phyloP scores from a whole-genome alignment of 2,888 invertebrate genomes.

The Coenonympha glycerion region DNA sequence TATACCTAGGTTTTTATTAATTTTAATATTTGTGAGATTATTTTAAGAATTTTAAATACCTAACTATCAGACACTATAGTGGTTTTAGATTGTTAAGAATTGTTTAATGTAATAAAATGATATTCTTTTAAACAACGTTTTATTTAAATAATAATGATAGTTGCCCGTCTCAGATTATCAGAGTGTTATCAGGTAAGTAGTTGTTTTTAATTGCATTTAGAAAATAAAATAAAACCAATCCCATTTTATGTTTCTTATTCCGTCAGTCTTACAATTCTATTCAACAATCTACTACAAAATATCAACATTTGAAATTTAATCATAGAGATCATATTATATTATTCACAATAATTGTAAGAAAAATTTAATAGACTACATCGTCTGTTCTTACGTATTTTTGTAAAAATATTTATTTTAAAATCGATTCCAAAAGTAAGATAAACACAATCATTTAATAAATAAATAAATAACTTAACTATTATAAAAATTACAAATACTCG shows the following conservation, averaged over 20 bases:
- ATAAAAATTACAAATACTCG: too few species aligned
- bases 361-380: too few species aligned
- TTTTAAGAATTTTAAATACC: background rate
- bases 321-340: background rate
- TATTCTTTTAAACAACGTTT: too few species aligned
- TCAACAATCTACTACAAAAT: constrained; percentile 62
- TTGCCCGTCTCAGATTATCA: too few species aligned
- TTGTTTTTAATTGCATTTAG: too few species aligned
- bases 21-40: background rate
- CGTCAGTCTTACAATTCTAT: constrained; percentile 70
- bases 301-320: constrained; percentile 40
- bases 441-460: background rate
- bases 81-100: constrained; percentile 15
- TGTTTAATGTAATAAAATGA: constrained; percentile 11
- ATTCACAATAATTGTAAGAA: too few species aligned
- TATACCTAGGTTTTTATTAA: constrained; percentile 15
- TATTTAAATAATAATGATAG: background rate
- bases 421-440: background rate
- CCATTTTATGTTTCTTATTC: constrained; percentile 30
- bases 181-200: too few species aligned
- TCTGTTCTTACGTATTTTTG: too few species aligned
- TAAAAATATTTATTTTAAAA: too few species aligned
- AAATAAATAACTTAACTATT: background rate
- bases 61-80: constrained; percentile 8
- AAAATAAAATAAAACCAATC: constrained; percentile 21